Percentiles rank a stretch among this genome's conserved stretches.
These are phyloP conservation scores for Nasonia vitripennis DNA, from an alignment of 1,140 invertebrate species.

Conservation along the genomic window DNA sequence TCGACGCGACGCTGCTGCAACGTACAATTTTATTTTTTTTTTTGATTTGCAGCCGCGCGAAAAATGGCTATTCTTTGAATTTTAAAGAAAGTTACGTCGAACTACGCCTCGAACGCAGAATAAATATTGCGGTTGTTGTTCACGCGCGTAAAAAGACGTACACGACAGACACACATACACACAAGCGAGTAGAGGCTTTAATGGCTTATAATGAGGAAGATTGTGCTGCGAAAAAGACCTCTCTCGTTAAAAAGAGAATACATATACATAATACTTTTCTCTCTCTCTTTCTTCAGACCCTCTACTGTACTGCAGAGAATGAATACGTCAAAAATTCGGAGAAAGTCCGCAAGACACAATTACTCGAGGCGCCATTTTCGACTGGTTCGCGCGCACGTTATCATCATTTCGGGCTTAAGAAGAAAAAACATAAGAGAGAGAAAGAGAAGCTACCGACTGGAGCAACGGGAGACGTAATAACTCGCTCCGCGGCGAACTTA, in stretches of 20 bases:
- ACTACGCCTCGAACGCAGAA: neutral
- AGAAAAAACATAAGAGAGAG: neutral
- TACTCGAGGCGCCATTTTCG: neutral
- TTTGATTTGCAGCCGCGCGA: neutral
- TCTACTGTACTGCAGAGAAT: neutral
- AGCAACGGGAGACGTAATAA: neutral
- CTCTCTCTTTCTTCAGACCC: too few species aligned
- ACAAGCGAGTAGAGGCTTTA: neutral
- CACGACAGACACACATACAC: neutral
- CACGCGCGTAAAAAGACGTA: neutral
- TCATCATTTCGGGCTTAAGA: neutral
- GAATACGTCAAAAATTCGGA: neutral
- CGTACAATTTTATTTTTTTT: neutral
- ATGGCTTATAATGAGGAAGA: neutral
- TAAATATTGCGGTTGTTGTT: neutral
- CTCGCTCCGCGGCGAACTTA: neutral
- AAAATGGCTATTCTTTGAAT: too few species aligned
- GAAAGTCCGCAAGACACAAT: neutral
- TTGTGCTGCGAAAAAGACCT: neutral
- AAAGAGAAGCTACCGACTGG: neutral
- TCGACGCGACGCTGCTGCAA: too few species aligned
- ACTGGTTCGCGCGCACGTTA: neutral
- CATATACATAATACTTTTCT: too few species aligned
- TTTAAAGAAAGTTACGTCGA: too few species aligned
- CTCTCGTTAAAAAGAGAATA: too few species aligned